Conservation (phyloP, 2,888 invertebrate species). For the Creontiades dilutus region DNA sequence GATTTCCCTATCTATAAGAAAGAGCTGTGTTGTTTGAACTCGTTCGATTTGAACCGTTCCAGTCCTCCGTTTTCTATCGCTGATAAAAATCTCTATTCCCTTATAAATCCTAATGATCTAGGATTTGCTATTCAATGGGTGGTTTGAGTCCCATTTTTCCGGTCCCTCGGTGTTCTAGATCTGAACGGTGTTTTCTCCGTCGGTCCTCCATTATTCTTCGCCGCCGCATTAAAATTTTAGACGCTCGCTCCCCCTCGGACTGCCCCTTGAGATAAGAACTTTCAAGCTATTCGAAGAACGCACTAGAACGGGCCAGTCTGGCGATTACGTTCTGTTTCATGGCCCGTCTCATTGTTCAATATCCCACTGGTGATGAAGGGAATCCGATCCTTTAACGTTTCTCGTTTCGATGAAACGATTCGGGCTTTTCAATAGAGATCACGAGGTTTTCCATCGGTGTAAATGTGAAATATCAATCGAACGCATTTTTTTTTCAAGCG, state of each 20-base stretch:
- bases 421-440: too few relatives aligned
- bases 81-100: background rate
- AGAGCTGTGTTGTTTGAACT: background rate
- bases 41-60: background rate
- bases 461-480: too few relatives aligned
- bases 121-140: slow-evolving; percentile 16
- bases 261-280: slow-evolving; percentile 16
- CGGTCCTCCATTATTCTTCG: background rate
- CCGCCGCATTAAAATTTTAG: background rate
- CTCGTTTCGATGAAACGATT: background rate
- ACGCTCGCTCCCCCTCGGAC: background rate
- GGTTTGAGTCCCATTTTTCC: slow-evolving; percentile 15
- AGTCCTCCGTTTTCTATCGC: background rate
- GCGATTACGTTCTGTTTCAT: background rate
- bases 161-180: background rate
- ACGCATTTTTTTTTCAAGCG: too few relatives aligned
- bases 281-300: background rate
- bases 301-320: background rate
- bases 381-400: background rate
- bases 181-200: slow-evolving; percentile 2
- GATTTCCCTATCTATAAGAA: background rate
- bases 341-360: background rate
- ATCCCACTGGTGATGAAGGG: background rate
- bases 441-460: too few relatives aligned
- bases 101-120: slow-evolving; percentile 39